These are phyloP conservation scores for Tiliqua scincoides DNA, from an alignment of 2,113 vertebrate genomes.

Conservation along the genomic window DNA sequence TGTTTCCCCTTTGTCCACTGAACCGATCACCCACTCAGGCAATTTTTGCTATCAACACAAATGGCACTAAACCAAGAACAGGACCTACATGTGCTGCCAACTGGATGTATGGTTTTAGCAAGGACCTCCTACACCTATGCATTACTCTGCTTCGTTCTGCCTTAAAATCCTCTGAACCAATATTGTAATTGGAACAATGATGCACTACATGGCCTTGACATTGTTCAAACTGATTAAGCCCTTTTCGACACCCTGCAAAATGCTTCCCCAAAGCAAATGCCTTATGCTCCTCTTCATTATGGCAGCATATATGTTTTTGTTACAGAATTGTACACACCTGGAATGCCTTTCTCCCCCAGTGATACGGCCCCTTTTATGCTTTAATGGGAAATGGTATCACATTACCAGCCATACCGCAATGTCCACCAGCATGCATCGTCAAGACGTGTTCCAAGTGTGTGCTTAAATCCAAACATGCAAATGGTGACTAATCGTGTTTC, in stretches of 20 bases:
- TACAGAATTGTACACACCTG: neutral
- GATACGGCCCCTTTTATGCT: neutral
- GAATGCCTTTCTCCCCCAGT: too few relatives aligned
- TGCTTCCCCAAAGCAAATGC: neutral
- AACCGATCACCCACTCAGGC: neutral
- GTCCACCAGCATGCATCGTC: neutral
- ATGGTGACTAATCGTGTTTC: neutral
- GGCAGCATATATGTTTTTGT: neutral
- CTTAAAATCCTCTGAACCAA: neutral
- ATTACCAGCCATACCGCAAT: too few relatives aligned
- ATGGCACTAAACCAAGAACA: neutral
- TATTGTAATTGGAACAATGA: neutral
- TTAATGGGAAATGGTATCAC: neutral
- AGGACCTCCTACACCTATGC: neutral
- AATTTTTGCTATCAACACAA: neutral
- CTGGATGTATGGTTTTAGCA: neutral
- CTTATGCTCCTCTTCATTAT: neutral
- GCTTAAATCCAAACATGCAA: neutral
- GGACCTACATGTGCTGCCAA: neutral
- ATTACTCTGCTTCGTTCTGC: neutral
- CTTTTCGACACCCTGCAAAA: neutral
- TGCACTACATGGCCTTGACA: neutral
- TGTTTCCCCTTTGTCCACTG: neutral
- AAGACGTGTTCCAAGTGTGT: neutral
- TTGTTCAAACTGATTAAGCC: neutral